Conservation (phyloP, 2,797 vertebrate species). For the Gadopsis marmoratus region DNA sequence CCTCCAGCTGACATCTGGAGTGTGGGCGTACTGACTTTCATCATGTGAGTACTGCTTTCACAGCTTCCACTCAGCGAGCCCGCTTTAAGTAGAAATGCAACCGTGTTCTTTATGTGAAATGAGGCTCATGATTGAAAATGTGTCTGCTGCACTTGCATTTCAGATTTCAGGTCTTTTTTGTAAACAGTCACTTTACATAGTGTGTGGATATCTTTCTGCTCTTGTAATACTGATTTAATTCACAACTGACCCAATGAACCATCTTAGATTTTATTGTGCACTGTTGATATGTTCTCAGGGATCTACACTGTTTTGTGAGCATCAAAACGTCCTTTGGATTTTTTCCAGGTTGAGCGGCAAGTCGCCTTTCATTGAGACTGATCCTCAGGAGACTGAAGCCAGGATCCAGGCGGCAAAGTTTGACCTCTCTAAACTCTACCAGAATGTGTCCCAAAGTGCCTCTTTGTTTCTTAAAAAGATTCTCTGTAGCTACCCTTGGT, state of each 20-base stretch:
- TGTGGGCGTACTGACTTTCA: conserved; percentile 91
- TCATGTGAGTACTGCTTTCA: conserved; percentile 92
- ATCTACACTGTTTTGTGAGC: neutral
- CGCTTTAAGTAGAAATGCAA: conserved; percentile 41
- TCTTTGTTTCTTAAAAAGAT: conserved; percentile 97
- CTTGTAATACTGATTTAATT: neutral
- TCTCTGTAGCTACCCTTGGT: conserved; percentile 96
- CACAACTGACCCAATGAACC: neutral
- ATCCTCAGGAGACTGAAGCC: conserved; percentile 91
- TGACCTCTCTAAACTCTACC: conserved; percentile 96
- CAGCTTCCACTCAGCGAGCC: conserved; percentile 35
- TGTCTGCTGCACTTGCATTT: conserved; percentile 1
- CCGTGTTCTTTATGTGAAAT: conserved; percentile 10
- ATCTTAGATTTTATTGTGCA: neutral
- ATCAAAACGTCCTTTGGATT: neutral
- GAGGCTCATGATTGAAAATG: conserved; percentile 1
- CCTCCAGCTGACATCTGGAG: conserved; percentile 98
- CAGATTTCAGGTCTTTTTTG: conserved; percentile 2
- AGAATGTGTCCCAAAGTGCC: conserved; percentile 97
- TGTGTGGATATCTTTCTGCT: neutral
- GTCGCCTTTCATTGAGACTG: conserved; percentile 91
- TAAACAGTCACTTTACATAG: neutral
- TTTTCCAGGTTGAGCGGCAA: conserved; percentile 92
- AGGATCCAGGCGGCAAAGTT: conserved; percentile 94
- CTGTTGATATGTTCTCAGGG: neutral